Evolutionary conservation across 2,113 vertebrate species (phyloP), one percentile per base, ranked within the genome.

Genomic region (Mirza zaza): DNA sequence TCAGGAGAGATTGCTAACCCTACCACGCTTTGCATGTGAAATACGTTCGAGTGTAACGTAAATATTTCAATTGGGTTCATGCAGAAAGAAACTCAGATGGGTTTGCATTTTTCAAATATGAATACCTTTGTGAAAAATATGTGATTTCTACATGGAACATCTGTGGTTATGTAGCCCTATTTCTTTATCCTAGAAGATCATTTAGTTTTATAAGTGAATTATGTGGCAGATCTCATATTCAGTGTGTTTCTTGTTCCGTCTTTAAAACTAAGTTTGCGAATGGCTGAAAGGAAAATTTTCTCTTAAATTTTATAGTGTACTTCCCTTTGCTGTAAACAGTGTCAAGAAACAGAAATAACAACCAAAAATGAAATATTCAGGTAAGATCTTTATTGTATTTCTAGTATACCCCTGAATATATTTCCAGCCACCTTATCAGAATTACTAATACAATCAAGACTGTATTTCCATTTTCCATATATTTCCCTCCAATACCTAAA

Each of bases 331-430:
- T 99, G 99, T 97, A 99, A 99, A 98, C 99, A 99, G 92, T 99
- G 99, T 98, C 99, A 99, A 95, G 99, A 99, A 97, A 99, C 99
- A 75, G 99, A 99, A 98, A 99, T 99, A 98, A 99, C 99, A 10
- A 99, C 99, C 88, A 99, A 99, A 98, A 99, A 99, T 87, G 99
- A 99, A 97, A 99, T 99, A 97, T 99, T 99, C 99, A 99, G 99
- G 99, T 99, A 97, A 99, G 98, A 73, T 70, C 71, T 67, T 86
- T 48, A 86, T 87, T 85, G 8, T 13, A 42, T 73, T 61, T 87
- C 80, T 21, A 65, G 21, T 71, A 6, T 29, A 27, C 11, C 0
- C 29, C 39, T 25, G 79, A 71, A 18, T 48, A 42, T 9, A 6
- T 45, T 84, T 52, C 29, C 76, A 42, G 9, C 48, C 29, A 8